Conservation (phyloP, 1,140 invertebrate genomes). For the Theocolax elegans region DNA sequence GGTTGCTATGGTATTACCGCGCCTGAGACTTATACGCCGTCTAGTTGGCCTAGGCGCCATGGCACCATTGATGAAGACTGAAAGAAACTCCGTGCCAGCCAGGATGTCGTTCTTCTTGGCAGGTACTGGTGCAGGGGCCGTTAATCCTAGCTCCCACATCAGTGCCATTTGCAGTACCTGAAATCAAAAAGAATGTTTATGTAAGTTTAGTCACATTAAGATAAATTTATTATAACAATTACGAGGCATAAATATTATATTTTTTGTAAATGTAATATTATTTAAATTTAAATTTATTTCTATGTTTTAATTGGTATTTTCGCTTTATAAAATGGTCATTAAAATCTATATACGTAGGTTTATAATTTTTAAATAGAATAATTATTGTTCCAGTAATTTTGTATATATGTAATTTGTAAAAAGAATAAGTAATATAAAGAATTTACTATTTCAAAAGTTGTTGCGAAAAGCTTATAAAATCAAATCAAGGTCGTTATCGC, state of each 20-base stretch:
- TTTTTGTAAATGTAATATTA: too few relatives aligned
- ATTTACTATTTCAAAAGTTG: neutral
- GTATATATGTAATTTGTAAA: neutral
- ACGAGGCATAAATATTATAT: too few relatives aligned
- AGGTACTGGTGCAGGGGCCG: slow-evolving; percentile 46
- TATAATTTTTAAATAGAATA: neutral
- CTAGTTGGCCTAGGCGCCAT: slow-evolving; percentile 57
- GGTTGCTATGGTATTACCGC: slow-evolving; percentile 38
- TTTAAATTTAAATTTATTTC: too few relatives aligned
- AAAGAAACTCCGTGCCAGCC: slow-evolving; percentile 71
- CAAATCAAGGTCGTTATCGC: neutral
- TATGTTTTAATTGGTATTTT: neutral
- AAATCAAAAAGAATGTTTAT: slow-evolving; percentile 25
- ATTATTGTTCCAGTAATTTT: neutral
- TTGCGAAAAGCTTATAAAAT: neutral
- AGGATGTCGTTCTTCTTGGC: slow-evolving; percentile 66
- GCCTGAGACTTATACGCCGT: slow-evolving; percentile 58
- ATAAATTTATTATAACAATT: too few relatives aligned
- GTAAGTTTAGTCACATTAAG: too few relatives aligned
- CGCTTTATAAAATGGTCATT: too few relatives aligned
- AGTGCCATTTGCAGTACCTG: slow-evolving; percentile 61
- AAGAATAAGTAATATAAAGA: neutral
- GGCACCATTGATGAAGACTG: slow-evolving; percentile 68
- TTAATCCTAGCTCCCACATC: slow-evolving; percentile 52
- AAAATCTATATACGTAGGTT: too few relatives aligned